Percentiles rank a stretch among this genome's conserved stretches.
phyloP scores from a whole-genome alignment of 2,113 vertebrate species.

The Myanophis thanlyinensis region DNA sequence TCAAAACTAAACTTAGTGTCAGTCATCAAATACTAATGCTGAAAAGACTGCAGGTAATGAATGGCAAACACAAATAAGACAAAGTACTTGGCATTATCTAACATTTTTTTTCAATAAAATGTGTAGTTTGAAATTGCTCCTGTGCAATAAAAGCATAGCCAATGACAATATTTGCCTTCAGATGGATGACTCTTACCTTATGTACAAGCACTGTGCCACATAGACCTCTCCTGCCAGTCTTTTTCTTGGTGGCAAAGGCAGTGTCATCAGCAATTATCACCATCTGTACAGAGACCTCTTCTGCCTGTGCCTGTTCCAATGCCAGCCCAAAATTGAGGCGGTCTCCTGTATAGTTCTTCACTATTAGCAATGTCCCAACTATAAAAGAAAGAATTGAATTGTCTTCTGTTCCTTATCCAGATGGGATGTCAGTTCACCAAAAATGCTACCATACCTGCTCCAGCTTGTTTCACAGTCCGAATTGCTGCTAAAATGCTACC shows the following conservation, averaged over 20 bases:
- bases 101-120: background rate
- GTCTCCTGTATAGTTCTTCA: slow-evolving; percentile 98
- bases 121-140: background rate
- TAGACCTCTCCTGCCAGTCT: slow-evolving; percentile 86
- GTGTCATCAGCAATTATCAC: slow-evolving; percentile 89
- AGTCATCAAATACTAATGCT: background rate
- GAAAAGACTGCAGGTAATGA: background rate
- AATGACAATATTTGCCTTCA: background rate
- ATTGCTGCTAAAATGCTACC: slow-evolving; percentile 88
- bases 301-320: slow-evolving; percentile 80
- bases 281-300: slow-evolving; percentile 78
- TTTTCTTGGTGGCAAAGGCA: slow-evolving; percentile 80
- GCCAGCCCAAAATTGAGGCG: slow-evolving; percentile 93
- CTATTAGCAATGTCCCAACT: slow-evolving; percentile 85
- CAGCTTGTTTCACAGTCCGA: slow-evolving; percentile 75
- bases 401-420: no score
- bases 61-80: background rate
- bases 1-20: background rate
- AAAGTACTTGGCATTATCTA: background rate
- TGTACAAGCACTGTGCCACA: slow-evolving; percentile 91
- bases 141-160: background rate
- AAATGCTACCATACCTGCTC: slow-evolving; percentile 65
- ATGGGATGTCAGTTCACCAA: rapidly evolving
- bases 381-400: background rate
- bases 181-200: slow-evolving; percentile 73